Evolutionary conservation across 1,140 invertebrate genomes (phyloP).

Genomic region (Manduca sexta): DNA sequence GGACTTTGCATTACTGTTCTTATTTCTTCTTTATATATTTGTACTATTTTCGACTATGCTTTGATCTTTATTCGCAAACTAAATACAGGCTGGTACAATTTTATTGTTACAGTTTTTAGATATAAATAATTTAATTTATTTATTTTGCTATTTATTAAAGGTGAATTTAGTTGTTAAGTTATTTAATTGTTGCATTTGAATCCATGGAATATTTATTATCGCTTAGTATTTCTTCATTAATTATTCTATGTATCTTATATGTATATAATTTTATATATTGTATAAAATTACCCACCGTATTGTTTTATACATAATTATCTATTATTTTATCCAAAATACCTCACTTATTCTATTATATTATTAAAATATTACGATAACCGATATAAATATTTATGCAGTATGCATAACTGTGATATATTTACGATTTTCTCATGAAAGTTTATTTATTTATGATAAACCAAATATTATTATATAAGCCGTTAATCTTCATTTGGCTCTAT

Average conservation of each 20-base stretch:
- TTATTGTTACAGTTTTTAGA: not conserved
- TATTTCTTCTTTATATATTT: no score
- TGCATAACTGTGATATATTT: constrained; percentile 33
- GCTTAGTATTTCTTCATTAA: not conserved
- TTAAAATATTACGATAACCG: no score
- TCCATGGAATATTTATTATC: no score
- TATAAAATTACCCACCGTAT: not conserved
- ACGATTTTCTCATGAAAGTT: constrained; percentile 10
- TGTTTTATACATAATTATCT: not conserved
- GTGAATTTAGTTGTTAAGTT: constrained; percentile 7
- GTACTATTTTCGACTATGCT: no score
- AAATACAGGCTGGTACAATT: not conserved
- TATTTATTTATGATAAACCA: constrained; percentile 17
- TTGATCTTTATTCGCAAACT: not conserved
- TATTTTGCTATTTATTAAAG: no score
- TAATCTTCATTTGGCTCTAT: no score
- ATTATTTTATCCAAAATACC: not conserved
- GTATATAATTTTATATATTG: not conserved
- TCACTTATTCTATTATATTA: no score
- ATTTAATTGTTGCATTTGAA: no score
- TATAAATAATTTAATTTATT: no score
- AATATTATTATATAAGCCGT: constrained; percentile 11
- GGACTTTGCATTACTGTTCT: no score
- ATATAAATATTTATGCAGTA: constrained; percentile 25
- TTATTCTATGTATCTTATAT: not conserved